Conservation (phyloP, 2,888 invertebrate species). For the Parnassius mnemosyne region DNA sequence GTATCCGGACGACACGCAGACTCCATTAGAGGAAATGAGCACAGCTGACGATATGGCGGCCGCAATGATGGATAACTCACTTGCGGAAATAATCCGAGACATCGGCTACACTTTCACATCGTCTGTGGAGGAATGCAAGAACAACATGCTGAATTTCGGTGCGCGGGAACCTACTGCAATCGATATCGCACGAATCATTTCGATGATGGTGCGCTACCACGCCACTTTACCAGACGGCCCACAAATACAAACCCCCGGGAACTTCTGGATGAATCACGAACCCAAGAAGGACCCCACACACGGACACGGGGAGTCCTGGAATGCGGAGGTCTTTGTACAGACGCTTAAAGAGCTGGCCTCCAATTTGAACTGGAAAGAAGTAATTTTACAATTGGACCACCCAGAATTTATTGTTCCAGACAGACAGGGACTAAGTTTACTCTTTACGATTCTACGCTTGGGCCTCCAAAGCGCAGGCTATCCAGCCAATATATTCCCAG, state of each 20-base stretch:
- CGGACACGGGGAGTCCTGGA: slow-evolving; percentile 86
- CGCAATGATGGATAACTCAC: slow-evolving; percentile 86
- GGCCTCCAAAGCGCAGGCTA: slow-evolving; percentile 89
- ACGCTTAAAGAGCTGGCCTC: slow-evolving; percentile 94
- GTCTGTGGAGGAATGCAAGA: slow-evolving; percentile 92
- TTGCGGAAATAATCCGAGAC: slow-evolving; percentile 95
- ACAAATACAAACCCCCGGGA: slow-evolving; percentile 84
- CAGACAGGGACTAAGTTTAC: slow-evolving; percentile 89
- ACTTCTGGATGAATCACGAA: slow-evolving; percentile 82
- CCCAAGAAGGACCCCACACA: slow-evolving; percentile 77
- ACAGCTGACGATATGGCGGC: slow-evolving; percentile 82
- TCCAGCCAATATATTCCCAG: slow-evolving; percentile 88
- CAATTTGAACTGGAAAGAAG: slow-evolving; percentile 94
- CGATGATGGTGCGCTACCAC: slow-evolving; percentile 93
- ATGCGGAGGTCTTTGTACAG: slow-evolving; percentile 95
- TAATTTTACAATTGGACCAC: slow-evolving; percentile 94
- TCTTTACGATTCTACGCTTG: slow-evolving; percentile 90
- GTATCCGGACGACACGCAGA: slow-evolving; percentile 88
- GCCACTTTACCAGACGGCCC: slow-evolving; percentile 83
- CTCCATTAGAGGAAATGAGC: slow-evolving; percentile 83
- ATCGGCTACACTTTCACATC: slow-evolving; percentile 94
- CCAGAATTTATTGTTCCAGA: slow-evolving; percentile 93
- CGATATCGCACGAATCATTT: slow-evolving; percentile 91
- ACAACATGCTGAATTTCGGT: slow-evolving; percentile 89
- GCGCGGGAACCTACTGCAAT: slow-evolving; percentile 90